Conservation (phyloP, 2,888 invertebrate species). For the Bombylius major region DNA sequence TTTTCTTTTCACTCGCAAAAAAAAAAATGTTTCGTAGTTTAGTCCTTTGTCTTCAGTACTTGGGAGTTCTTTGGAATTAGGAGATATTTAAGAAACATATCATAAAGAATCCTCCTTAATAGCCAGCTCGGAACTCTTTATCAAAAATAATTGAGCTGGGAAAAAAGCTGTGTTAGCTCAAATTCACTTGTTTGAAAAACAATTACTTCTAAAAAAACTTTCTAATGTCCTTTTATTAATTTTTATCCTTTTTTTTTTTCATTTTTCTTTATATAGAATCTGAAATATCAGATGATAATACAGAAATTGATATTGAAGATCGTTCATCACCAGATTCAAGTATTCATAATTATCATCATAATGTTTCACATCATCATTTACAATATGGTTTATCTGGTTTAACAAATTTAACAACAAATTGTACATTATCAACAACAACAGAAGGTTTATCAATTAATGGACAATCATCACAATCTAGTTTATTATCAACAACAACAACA, state of each 20-base stretch:
- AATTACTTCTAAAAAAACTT: no score
- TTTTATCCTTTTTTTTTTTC: background rate
- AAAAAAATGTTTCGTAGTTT: no score
- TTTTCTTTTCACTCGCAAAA: no score
- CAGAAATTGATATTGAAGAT: slow-evolving; percentile 37
- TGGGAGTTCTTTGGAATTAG: no score
- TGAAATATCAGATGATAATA: slow-evolving; percentile 34
- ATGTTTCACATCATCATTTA: slow-evolving; percentile 10
- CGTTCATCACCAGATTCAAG: slow-evolving; percentile 34
- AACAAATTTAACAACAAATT: background rate
- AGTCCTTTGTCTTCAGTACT: no score
- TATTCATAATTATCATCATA: slow-evolving; percentile 20
- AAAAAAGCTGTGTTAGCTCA: no score
- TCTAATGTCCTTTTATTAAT: no score
- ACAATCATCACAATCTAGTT: slow-evolving; percentile 17
- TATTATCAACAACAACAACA: background rate
- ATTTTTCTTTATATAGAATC: slow-evolving; percentile 20
- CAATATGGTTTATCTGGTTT: background rate
- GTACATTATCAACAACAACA: background rate
- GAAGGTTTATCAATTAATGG: background rate
- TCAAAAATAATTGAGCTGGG: no score
- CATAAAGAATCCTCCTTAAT: no score
- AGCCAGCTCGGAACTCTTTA: no score
- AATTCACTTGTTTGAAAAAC: no score
- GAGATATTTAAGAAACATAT: no score